These are phyloP conservation scores for Punctoribates punctum DNA, from an alignment of 2,888 invertebrate genomes.

Conservation along the genomic window DNA sequence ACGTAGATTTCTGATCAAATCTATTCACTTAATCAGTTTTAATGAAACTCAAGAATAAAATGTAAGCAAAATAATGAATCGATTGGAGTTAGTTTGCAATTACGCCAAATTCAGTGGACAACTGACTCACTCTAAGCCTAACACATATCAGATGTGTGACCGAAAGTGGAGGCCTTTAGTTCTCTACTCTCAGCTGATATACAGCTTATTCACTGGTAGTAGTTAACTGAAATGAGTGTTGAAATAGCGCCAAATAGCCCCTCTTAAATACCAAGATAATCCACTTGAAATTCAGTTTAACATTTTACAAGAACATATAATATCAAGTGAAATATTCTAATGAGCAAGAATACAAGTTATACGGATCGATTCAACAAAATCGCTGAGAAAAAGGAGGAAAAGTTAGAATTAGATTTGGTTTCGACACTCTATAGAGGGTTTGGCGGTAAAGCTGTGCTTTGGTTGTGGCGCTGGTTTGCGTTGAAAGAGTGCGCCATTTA, in stretches of 20 bases:
- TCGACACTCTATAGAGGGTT: constrained; percentile 19
- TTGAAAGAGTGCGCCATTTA: constrained; percentile 33
- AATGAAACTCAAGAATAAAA: no score
- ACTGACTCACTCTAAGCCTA: no score
- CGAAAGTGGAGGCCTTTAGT: background rate
- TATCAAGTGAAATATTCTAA: no score
- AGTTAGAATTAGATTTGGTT: background rate
- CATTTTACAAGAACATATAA: no score
- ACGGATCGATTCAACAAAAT: no score
- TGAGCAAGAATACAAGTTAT: background rate
- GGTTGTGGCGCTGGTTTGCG: no score
- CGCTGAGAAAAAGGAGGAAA: no score
- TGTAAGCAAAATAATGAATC: no score
- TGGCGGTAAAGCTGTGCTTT: constrained; percentile 4
- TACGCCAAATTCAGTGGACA: no score
- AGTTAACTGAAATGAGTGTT: background rate
- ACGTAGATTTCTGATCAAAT: no score
- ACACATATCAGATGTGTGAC: background rate
- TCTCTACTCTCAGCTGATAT: constrained; percentile 23
- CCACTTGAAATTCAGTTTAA: background rate
- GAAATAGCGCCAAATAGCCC: constrained; percentile 2
- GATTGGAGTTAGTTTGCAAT: no score
- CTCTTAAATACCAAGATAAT: background rate
- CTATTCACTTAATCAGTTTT: no score
- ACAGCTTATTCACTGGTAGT: constrained; percentile 13